Conservation (phyloP, 2,888 invertebrate genomes). For the Agonopterix arenella region DNA sequence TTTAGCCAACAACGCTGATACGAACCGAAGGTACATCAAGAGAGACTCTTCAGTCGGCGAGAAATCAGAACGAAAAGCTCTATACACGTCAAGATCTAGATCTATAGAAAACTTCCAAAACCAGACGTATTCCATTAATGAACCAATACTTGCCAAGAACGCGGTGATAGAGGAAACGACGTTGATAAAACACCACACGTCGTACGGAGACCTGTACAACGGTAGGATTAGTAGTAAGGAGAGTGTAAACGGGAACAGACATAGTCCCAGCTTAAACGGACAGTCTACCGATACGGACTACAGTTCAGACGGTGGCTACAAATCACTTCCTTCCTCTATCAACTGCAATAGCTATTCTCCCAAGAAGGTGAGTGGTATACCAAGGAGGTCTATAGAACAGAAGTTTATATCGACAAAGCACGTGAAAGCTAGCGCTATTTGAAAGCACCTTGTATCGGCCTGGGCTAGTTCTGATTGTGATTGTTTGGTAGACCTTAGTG, state of each 20-base stretch:
- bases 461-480: too few species aligned
- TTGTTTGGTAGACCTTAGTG: too few species aligned
- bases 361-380: conserved; percentile 68
- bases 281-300: conserved; percentile 72
- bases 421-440: conserved; percentile 65
- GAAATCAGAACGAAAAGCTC: conserved; percentile 42
- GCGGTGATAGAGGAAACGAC: conserved; percentile 52
- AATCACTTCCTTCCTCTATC: conserved; percentile 70
- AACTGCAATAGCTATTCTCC: conserved; percentile 56
- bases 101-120: conserved; percentile 71
- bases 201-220: conserved; percentile 65
- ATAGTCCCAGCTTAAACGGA: conserved; percentile 59
- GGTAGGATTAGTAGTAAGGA: conserved; percentile 63
- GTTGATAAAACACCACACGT: conserved; percentile 62
- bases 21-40: conserved; percentile 48
- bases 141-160: conserved; percentile 37
- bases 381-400: conserved; percentile 64
- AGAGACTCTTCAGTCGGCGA: conserved; percentile 60
- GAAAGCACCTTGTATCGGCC: conserved; percentile 18
- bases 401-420: conserved; percentile 63
- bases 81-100: conserved; percentile 59
- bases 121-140: conserved; percentile 38
- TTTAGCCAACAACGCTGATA: conserved; percentile 45
- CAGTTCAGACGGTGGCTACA: conserved; percentile 72
- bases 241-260: conserved; percentile 58